Conservation (phyloP, 2,113 vertebrate genomes). For the Cavia porcellus region DNA sequence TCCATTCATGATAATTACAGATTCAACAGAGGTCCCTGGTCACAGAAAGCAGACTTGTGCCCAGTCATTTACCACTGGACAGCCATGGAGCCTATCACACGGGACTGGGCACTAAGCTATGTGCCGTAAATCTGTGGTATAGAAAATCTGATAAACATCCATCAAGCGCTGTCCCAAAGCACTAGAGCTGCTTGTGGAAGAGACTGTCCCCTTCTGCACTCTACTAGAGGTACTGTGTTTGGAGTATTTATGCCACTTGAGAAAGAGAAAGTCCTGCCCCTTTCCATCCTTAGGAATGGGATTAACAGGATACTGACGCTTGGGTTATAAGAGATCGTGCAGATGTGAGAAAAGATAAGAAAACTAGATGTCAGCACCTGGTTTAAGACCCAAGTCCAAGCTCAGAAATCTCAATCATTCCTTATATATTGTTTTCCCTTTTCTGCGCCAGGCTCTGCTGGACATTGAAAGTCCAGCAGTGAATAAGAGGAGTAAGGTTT, state of each 20-base stretch:
- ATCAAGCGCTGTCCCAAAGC: not conserved
- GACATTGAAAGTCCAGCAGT: not conserved
- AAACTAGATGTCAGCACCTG: not conserved
- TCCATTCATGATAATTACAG: not conserved
- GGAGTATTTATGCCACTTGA: not conserved
- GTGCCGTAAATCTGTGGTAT: not conserved
- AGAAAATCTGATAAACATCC: not conserved
- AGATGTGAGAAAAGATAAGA: not conserved
- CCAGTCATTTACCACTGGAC: not conserved
- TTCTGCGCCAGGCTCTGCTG: not conserved
- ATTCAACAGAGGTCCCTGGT: not conserved
- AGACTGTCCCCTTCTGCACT: not conserved
- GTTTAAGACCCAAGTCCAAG: not conserved
- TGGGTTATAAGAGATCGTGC: not conserved
- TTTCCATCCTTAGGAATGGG: not conserved
- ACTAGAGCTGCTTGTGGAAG: not conserved
- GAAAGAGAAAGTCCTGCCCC: not conserved
- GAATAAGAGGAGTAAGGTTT: not conserved
- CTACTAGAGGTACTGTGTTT: not conserved
- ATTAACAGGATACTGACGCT: no score
- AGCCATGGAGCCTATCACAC: not conserved
- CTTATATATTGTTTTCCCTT: not conserved
- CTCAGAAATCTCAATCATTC: not conserved
- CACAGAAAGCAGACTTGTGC: not conserved
- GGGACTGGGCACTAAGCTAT: not conserved